Conservation (phyloP, 2,797 vertebrate genomes). For the Cyprinella venusta region DNA sequence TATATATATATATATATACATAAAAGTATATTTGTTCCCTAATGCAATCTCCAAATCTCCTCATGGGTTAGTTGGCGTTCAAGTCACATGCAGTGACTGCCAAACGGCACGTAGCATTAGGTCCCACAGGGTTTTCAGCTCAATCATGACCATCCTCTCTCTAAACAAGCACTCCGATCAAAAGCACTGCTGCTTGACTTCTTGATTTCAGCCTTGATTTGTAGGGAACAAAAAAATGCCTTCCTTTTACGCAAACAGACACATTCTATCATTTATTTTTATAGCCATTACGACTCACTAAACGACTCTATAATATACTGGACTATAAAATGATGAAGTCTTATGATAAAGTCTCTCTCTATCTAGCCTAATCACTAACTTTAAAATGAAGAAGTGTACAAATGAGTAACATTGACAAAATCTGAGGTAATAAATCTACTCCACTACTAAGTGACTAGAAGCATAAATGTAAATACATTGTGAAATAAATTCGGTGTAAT, state of each 20-base stretch:
- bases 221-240: background rate
- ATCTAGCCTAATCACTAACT: background rate
- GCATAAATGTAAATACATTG: background rate
- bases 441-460: background rate
- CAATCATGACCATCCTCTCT: constrained; percentile 37
- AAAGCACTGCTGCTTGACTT: constrained; percentile 23
- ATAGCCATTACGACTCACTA: background rate
- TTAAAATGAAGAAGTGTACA: background rate
- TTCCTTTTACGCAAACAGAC: background rate
- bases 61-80: background rate
- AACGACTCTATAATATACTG: background rate
- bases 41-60: constrained; percentile 42
- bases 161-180: constrained; percentile 48
- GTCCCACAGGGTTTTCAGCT: constrained; percentile 51
- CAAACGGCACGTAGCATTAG: constrained; percentile 59
- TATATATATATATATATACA: too few relatives aligned
- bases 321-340: background rate
- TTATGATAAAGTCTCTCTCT: background rate
- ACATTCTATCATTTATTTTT: background rate
- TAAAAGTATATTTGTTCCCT: constrained; percentile 3
- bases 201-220: constrained; percentile 29
- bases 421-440: background rate
- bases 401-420: background rate
- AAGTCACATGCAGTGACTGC: constrained; percentile 15
- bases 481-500: background rate